Conservation (phyloP, 2,797 vertebrate genomes). For the Hydrophis major region DNA sequence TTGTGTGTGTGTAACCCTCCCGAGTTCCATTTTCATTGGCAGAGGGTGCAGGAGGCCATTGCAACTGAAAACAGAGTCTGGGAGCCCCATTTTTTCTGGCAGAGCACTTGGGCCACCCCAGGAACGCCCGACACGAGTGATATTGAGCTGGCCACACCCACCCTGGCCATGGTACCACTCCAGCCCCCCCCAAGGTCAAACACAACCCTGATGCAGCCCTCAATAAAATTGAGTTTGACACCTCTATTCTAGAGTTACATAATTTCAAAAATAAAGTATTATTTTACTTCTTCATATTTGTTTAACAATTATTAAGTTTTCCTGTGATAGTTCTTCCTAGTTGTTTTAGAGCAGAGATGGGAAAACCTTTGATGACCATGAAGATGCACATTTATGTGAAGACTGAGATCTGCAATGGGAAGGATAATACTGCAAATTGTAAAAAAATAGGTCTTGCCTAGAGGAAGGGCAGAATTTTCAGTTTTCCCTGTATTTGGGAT, state of each 20-base stretch:
- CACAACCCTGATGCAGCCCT: no score
- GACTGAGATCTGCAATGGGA: not conserved
- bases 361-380: not conserved
- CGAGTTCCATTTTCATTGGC: no score
- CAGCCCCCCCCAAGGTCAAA: no score
- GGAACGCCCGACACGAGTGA: no score
- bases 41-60: no score
- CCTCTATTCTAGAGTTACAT: not conserved
- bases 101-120: no score
- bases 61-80: no score
- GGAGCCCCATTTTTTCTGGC: no score
- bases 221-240: no score
- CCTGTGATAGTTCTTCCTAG: not conserved
- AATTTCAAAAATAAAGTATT: not conserved
- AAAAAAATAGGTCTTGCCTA: not conserved
- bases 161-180: no score
- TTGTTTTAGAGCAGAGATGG: not conserved
- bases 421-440: not conserved
- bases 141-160: no score
- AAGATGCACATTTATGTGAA: not conserved
- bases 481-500: not conserved
- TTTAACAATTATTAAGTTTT: not conserved
- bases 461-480: not conserved
- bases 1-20: no score
- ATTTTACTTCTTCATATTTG: not conserved